These are phyloP conservation scores for Micronycteris hirsuta DNA, from an alignment of 2,113 vertebrate genomes.

Conservation along the genomic window DNA sequence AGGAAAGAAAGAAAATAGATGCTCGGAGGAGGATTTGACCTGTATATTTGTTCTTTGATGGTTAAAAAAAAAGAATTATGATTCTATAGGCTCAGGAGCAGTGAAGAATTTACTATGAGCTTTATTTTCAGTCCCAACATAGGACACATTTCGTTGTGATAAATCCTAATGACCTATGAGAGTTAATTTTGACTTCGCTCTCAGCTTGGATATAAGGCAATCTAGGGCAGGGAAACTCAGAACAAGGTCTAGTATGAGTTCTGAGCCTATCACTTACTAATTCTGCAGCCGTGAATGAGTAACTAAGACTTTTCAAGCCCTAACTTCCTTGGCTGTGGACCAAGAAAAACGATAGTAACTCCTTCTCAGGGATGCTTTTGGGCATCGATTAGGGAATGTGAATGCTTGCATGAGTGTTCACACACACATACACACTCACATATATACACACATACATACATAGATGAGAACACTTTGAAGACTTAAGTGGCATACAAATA, in stretches of 20 bases:
- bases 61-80: constrained; percentile 42
- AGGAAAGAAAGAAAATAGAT: background rate
- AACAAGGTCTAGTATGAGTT: background rate
- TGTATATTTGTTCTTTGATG: constrained; percentile 53
- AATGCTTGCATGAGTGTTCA: background rate
- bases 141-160: constrained; percentile 7
- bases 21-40: constrained; percentile 43
- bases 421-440: background rate
- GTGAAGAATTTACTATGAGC: constrained; percentile 26
- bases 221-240: background rate
- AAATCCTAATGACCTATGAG: background rate
- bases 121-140: constrained; percentile 37
- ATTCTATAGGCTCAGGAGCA: constrained; percentile 30
- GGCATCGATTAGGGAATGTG: background rate
- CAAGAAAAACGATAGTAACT: background rate
- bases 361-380: background rate
- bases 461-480: background rate
- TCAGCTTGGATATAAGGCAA: background rate
- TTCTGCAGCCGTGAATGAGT: background rate
- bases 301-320: background rate
- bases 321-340: background rate
- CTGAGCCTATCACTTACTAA: background rate
- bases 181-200: constrained; percentile 17
- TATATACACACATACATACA: background rate
- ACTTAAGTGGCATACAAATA: background rate